A percentile compares a stretch with the other conserved stretches of the same genome.
Evolutionary conservation across 2,113 vertebrate genomes (phyloP).

Genomic region (Ameiurus melas): DNA sequence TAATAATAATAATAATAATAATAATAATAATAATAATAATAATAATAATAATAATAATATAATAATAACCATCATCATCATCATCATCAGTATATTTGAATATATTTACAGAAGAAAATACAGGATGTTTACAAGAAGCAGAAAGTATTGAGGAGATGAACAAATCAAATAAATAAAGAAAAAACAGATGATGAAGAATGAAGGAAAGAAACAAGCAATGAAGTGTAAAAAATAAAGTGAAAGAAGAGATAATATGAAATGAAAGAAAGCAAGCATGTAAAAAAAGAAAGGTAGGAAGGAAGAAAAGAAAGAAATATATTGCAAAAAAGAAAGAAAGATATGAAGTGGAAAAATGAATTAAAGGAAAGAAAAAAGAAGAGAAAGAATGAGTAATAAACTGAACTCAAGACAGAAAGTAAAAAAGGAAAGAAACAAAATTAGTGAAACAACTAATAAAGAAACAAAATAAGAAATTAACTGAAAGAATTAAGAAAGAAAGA

Average conservation of each 20-base stretch:
- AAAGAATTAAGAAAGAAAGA: neutral
- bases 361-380: neutral
- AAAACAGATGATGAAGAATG: neutral
- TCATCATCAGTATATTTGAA: neutral
- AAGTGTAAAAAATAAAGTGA: neutral
- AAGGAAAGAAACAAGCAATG: neutral
- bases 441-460: too few relatives aligned
- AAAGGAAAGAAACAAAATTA: neutral
- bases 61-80: neutral
- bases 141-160: neutral
- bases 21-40: too few relatives aligned
- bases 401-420: neutral
- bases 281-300: neutral
- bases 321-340: neutral
- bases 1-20: too few relatives aligned
- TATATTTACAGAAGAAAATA: neutral
- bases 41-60: too few relatives aligned
- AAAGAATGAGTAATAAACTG: neutral
- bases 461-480: neutral
- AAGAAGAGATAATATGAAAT: neutral
- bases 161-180: too few relatives aligned
- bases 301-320: neutral
- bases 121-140: constrained; percentile 41
- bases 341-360: neutral
- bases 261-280: neutral